phyloP scores from a whole-genome alignment of 92 coral and sea anemone species.

The Porites lobata region DNA sequence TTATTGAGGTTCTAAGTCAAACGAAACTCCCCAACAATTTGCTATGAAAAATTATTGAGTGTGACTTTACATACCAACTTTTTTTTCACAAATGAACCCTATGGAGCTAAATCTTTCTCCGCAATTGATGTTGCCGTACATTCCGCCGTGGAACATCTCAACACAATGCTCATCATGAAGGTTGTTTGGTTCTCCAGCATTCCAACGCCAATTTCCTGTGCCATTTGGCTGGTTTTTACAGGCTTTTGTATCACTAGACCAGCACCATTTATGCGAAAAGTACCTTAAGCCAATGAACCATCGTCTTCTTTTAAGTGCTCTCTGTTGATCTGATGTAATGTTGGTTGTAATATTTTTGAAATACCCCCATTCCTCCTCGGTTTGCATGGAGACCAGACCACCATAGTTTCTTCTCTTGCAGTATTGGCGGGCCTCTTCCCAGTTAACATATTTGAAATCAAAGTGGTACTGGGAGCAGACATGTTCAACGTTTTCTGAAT shows the following conservation, averaged over 20 bases:
- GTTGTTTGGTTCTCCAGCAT: neutral
- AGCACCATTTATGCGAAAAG: neutral
- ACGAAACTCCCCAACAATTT: no score
- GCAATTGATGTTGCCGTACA: neutral
- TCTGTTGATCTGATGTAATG: no score
- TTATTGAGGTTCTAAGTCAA: no score
- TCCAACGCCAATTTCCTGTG: neutral
- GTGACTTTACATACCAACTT: neutral
- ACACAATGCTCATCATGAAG: neutral
- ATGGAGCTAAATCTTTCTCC: no score
- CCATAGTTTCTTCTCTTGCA: neutral
- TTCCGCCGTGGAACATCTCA: neutral
- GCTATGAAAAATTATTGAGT: no score
- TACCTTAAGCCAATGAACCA: neutral
- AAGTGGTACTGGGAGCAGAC: neutral
- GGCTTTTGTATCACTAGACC: neutral
- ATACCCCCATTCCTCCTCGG: neutral
- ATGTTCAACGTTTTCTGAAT: neutral
- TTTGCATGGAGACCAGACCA: neutral
- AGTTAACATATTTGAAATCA: no score
- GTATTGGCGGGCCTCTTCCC: neutral
- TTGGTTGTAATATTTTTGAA: no score
- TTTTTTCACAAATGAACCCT: slow-evolving; percentile 2
- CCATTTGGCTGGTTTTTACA: neutral
- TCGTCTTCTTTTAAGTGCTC: neutral